Conservation (phyloP, 2,113 vertebrate species). For the Leptosomus discolor region DNA sequence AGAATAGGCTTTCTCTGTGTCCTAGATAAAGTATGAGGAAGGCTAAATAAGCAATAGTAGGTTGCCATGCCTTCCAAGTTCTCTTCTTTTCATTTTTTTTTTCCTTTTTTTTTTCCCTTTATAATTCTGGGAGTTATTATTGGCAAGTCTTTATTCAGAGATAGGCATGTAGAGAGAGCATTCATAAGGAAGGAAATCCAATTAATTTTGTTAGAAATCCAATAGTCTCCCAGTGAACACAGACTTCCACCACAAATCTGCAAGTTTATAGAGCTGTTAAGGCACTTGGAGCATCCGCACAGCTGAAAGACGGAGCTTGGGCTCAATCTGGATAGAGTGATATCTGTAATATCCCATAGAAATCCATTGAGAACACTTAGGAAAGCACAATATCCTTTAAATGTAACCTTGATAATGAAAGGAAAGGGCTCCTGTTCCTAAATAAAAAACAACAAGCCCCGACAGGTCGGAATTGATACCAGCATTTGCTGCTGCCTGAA, state of each 20-base stretch:
- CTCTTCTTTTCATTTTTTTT: background rate
- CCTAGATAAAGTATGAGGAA: conserved; percentile 37
- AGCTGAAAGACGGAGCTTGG: background rate
- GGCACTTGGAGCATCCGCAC: background rate
- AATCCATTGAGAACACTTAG: conserved; percentile 50
- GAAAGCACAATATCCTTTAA: conserved; percentile 52
- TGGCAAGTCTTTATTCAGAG: conserved; percentile 34
- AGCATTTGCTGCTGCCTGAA: conserved; percentile 9
- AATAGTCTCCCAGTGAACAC: conserved; percentile 16
- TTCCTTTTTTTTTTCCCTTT: background rate
- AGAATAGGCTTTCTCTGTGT: conserved; percentile 42
- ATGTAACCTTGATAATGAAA: conserved; percentile 58
- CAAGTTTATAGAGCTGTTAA: conserved; percentile 37
- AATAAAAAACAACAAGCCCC: conserved; percentile 56
- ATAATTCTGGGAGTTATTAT: conserved; percentile 43
- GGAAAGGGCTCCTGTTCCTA: conserved; percentile 36
- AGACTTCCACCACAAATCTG: conserved; percentile 19
- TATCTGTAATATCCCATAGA: conserved; percentile 31
- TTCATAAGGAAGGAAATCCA: conserved; percentile 49
- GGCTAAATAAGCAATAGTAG: conserved; percentile 38
- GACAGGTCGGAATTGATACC: conserved; percentile 22
- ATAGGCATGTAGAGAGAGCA: background rate
- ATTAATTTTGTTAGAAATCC: conserved; percentile 50
- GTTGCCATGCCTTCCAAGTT: conserved; percentile 15
- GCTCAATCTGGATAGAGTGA: conserved; percentile 1